These are phyloP conservation scores for Caenorhabditis brenneri DNA, from an alignment of 1,140 invertebrate species.

Conservation along the genomic window DNA sequence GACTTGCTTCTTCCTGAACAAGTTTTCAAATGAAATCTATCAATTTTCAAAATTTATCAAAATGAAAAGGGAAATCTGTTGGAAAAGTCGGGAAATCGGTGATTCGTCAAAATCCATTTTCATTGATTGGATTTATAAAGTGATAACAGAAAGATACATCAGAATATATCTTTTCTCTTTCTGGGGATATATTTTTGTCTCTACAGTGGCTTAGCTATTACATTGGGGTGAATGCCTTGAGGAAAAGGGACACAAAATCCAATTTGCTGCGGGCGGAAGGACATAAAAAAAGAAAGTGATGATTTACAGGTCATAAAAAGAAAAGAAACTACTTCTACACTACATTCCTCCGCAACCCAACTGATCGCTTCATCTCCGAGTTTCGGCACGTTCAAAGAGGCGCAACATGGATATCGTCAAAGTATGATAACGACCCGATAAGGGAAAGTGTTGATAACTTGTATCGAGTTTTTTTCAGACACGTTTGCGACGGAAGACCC, in stretches of 20 bases:
- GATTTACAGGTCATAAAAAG: conserved; percentile 58
- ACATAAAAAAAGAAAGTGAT: neutral
- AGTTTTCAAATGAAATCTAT: neutral
- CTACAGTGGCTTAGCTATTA: neutral
- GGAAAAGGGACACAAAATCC: neutral
- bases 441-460: neutral
- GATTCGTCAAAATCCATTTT: neutral
- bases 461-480: conserved; percentile 73
- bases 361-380: conserved; percentile 87
- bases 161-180: neutral
- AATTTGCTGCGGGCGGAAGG: neutral
- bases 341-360: conserved; percentile 88
- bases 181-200: neutral
- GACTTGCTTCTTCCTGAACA: neutral
- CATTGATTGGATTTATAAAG: neutral
- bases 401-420: conserved; percentile 87
- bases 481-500: conserved; percentile 82
- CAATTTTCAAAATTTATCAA: neutral
- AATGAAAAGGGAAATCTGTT: neutral
- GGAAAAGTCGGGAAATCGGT: neutral
- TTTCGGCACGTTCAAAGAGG: conserved; percentile 93
- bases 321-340: conserved; percentile 85
- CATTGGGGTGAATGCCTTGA: neutral
- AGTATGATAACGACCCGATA: conserved; percentile 33
- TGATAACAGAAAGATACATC: neutral